Evolutionary conservation across 1,140 invertebrate genomes (phyloP).

Genomic region (Lanistes nyassanus): DNA sequence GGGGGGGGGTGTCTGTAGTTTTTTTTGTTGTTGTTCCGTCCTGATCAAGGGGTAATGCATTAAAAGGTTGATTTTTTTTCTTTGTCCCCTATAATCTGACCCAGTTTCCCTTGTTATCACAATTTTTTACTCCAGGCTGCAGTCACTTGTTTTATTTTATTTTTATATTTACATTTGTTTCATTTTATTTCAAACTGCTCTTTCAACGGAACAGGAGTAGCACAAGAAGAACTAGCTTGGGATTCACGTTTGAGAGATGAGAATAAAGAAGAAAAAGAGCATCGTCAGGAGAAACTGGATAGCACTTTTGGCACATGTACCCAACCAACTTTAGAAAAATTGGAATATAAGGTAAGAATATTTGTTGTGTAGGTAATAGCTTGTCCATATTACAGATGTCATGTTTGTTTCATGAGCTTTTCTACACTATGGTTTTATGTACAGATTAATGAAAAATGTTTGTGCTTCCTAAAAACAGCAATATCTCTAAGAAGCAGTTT

Average conservation of each 20-base stretch:
- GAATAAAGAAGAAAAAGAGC: conserved; percentile 34
- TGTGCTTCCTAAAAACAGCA: not conserved
- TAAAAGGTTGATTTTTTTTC: no score
- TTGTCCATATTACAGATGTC: not conserved
- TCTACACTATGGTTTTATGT: not conserved
- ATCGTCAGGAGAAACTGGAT: conserved; percentile 31
- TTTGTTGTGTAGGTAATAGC: no score
- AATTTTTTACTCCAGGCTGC: no score
- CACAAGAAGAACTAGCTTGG: conserved; percentile 27
- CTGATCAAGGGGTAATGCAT: no score
- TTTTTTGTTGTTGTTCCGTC: no score
- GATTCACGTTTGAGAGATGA: conserved; percentile 31
- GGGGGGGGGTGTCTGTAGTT: no score
- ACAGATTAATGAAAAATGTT: not conserved
- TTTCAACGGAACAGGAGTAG: conserved; percentile 18
- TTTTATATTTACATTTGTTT: no score
- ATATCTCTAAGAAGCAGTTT: conserved; percentile 6
- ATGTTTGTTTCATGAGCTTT: not conserved
- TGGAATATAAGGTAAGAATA: conserved; percentile 46
- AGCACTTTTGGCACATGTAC: conserved; percentile 40
- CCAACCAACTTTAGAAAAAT: conserved; percentile 42
- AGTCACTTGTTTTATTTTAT: no score
- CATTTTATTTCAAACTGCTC: no score
- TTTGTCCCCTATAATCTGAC: no score
- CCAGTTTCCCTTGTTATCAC: not conserved